A percentile compares a stretch with the other conserved stretches of the same genome.
Evolutionary conservation across 2,888 invertebrate species (phyloP).

Genomic region (Conchocele bisecta): DNA sequence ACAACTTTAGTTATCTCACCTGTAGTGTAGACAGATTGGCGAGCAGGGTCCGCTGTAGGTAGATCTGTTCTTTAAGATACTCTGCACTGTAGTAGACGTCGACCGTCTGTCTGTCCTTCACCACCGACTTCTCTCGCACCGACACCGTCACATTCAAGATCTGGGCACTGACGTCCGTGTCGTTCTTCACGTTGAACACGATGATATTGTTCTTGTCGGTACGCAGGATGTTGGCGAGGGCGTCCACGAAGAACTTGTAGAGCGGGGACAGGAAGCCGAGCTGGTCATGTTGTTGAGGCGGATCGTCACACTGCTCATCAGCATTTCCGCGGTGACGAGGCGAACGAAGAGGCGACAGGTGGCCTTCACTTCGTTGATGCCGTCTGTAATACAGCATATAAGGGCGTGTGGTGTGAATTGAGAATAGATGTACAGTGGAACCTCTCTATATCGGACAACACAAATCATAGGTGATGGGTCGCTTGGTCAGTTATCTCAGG

Average conservation of each 20-base stretch:
- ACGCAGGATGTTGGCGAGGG: constrained; percentile 94
- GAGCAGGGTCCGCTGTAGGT: constrained; percentile 93
- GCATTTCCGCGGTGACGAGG: constrained; percentile 96
- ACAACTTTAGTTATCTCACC: too few species aligned
- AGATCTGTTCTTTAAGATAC: constrained; percentile 95
- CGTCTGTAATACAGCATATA: constrained; percentile 86
- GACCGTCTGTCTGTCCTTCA: constrained; percentile 47
- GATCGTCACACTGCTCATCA: constrained; percentile 96
- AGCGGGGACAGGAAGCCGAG: constrained; percentile 95
- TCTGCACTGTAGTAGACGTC: constrained; percentile 93
- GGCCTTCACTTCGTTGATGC: constrained; percentile 95
- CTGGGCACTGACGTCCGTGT: constrained; percentile 91
- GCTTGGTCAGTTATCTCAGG: too few species aligned
- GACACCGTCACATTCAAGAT: constrained; percentile 97
- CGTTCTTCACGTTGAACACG: constrained; percentile 95
- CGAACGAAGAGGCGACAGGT: constrained; percentile 95
- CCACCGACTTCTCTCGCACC: constrained; percentile 85
- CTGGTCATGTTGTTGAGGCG: constrained; percentile 96
- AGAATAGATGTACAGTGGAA: too few species aligned
- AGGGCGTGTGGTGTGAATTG: neutral
- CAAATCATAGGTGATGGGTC: too few species aligned
- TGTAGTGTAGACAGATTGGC: constrained; percentile 94
- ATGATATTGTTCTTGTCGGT: constrained; percentile 96
- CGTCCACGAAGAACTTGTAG: constrained; percentile 93
- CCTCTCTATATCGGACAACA: too few species aligned